Conservation (phyloP, 2,888 invertebrate species). For the Phalera bucephala region DNA sequence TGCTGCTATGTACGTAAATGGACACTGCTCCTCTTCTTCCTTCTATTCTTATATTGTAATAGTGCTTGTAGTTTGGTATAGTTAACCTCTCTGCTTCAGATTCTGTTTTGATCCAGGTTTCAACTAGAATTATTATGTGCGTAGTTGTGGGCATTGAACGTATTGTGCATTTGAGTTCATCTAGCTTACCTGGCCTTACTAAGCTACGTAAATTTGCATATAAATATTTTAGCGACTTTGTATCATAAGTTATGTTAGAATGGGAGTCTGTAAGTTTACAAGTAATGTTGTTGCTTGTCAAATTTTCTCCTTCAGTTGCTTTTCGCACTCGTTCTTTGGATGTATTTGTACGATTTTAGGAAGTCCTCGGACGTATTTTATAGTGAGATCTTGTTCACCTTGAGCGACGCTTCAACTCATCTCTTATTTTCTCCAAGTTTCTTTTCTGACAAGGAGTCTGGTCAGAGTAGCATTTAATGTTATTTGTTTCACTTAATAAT, state of each 20-base stretch:
- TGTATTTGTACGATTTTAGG: not conserved
- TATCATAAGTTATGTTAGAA: not conserved
- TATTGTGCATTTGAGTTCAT: too few relatives aligned
- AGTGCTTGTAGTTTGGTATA: not conserved
- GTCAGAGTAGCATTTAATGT: not conserved
- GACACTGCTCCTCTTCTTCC: not conserved
- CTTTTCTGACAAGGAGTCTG: not conserved
- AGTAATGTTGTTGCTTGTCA: not conserved
- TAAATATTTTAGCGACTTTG: not conserved
- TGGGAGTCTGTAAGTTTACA: not conserved
- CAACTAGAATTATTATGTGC: constrained; percentile 1
- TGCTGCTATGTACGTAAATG: not conserved
- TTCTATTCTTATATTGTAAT: not conserved
- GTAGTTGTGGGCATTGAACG: not conserved
- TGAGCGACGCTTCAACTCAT: not conserved
- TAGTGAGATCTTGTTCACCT: not conserved
- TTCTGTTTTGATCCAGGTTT: constrained; percentile 4
- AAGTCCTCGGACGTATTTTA: constrained; percentile 1
- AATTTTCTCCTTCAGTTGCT: not conserved
- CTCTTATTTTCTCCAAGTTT: not conserved
- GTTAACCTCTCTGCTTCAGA: constrained; percentile 1
- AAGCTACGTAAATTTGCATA: not conserved
- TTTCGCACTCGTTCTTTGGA: not conserved
- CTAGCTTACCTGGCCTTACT: too few relatives aligned
- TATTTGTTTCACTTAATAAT: not conserved